These are phyloP conservation scores for Grapholita molesta DNA, from an alignment of 1,140 invertebrate species.

Conservation along the genomic window DNA sequence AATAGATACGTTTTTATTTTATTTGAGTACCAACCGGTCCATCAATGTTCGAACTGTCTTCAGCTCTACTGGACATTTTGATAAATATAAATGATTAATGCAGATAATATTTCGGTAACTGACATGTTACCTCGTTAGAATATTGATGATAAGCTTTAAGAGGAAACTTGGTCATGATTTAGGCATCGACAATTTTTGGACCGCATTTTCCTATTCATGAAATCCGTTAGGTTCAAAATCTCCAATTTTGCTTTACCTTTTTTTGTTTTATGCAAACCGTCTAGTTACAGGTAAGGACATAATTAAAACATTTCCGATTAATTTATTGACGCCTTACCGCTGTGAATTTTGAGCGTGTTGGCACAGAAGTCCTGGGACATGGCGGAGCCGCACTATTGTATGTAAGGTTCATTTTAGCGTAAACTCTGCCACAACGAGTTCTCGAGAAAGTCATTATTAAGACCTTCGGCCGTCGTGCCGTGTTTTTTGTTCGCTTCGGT, in stretches of 20 bases:
- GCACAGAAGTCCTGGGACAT: neutral
- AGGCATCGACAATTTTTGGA: neutral
- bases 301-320: constrained; percentile 21
- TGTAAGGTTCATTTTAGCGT: constrained; percentile 1
- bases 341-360: constrained; percentile 2
- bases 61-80: constrained; percentile 33
- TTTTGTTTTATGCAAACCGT: neutral
- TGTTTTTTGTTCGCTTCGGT: constrained; percentile 61
- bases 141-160: neutral
- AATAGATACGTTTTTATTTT: constrained; percentile 72
- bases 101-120: constrained; percentile 9
- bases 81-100: constrained; percentile 35
- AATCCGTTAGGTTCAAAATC: constrained; percentile 25
- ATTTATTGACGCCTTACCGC: constrained; percentile 24
- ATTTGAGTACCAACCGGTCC: constrained; percentile 51
- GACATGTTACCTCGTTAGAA: constrained; percentile 7
- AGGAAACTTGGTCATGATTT: neutral
- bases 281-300: neutral
- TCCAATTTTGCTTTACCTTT: neutral
- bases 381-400: neutral
- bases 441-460: constrained; percentile 72
- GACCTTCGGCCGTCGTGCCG: constrained; percentile 47
- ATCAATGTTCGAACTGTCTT: constrained; percentile 40
- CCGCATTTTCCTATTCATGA: neutral
- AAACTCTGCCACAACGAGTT: constrained; percentile 44